Base-by-base conservation (phyloP, 2,797 vertebrate species). In the Myiothlypis coronata region DNA sequence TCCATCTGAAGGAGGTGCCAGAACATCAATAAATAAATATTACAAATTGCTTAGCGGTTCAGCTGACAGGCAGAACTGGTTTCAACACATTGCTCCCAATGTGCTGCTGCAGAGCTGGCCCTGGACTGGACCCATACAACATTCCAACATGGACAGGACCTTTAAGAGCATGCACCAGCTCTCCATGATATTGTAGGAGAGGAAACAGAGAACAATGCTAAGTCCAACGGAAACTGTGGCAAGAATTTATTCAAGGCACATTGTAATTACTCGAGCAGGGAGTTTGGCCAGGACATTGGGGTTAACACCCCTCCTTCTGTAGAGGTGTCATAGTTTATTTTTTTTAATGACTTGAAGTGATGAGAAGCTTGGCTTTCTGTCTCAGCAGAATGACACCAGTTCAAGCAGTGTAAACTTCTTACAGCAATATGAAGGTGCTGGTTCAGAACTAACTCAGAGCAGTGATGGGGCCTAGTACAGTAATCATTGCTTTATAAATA, bases 121-220 rank as follows among this genome's bases (percentile, higher is more conserved):
- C 52, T 80, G 61, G 44, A 47, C 35, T 61, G 72, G 94, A 88
- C 74, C 44, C 8, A 1, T 19, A 39, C 0, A 2, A 76, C 35
- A 12, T 61, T 79, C 65, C 76, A 59, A 43, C 20, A 23, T 49
- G 85, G 89, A 55, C 84, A 94, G 77, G 67, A 76, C 84, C 82
- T 89, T 92, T 90, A 60, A 93, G 67, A 84, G 77, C 35, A 5
- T 19, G 46, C 72, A 91, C 79, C 87, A 93, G 82, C 77, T 67
- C 87, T 86, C 70, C 49, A 26, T 72, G 74, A 76, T 82, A 34
- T 6, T 71, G 87, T 19, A 94, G 91, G 63, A 91, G 74, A 95
- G 96, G 95, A 96, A 95, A 87, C 7, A 76, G 87, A 84, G 93
- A 96, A 96, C 94, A 96, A 96, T 97, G n/a, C 95, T 18, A 2